phyloP scores from a whole-genome alignment of 2,797 vertebrate species.

The Paramormyrops hopkinsi region DNA sequence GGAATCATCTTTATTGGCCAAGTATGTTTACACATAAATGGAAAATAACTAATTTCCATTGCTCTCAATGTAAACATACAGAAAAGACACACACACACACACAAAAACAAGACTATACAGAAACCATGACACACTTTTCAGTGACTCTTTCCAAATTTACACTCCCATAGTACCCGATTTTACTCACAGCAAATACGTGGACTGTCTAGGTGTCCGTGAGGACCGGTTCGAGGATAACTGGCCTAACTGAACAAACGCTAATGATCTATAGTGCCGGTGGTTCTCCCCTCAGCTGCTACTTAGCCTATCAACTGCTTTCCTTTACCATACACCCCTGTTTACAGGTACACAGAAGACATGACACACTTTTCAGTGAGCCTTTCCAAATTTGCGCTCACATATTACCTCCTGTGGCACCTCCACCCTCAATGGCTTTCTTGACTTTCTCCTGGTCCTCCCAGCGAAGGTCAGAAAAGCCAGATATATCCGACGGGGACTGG shows the following conservation, averaged over 20 bases:
- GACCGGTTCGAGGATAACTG: neutral
- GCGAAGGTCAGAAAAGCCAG: slow-evolving; percentile 80
- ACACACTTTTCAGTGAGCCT: neutral
- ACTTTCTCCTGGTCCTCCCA: slow-evolving; percentile 97
- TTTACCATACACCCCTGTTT: neutral
- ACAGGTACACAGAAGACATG: neutral
- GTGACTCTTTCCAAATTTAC: neutral
- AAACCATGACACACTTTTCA: neutral
- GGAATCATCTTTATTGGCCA: neutral
- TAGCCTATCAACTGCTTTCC: neutral
- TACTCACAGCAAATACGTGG: neutral
- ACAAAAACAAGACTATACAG: neutral
- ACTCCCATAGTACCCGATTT: neutral
- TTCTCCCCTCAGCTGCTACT: neutral
- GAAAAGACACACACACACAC: neutral
- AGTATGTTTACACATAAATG: neutral
- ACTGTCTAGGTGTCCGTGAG: neutral
- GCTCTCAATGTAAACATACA: neutral
- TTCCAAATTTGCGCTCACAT: neutral
- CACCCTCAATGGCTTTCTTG: slow-evolving; percentile 84
- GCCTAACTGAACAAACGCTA: neutral
- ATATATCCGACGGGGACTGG: slow-evolving; percentile 69
- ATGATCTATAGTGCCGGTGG: neutral
- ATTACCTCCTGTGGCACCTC: slow-evolving; percentile 64
- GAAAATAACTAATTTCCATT: neutral